Evolutionary conservation across 2,888 invertebrate genomes (phyloP).

Genomic region (Athripsodes cinereus): DNA sequence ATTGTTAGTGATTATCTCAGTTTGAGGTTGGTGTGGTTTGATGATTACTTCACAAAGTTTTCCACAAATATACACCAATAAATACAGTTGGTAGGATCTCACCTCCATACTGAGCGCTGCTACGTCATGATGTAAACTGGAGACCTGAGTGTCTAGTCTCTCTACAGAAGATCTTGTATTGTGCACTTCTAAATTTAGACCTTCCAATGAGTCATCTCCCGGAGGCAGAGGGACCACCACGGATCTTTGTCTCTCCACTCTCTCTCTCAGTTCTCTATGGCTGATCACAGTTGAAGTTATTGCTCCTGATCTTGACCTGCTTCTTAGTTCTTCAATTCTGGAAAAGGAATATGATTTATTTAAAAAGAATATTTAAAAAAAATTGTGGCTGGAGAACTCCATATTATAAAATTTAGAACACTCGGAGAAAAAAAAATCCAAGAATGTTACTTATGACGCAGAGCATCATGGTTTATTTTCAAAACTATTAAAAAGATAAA

Average conservation of each 20-base stretch:
- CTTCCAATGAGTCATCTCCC: constrained; percentile 55
- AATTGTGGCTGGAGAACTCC: no score
- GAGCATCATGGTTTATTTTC: no score
- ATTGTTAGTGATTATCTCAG: constrained; percentile 10
- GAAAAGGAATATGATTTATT: neutral
- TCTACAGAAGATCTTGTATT: constrained; percentile 57
- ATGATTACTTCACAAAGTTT: constrained; percentile 27
- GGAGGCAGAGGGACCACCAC: constrained; percentile 51
- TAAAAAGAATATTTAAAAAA: no score
- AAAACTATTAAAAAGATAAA: no score
- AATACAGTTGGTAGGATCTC: no score
- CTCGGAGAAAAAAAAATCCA: no score
- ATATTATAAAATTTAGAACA: no score
- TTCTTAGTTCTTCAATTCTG: constrained; percentile 30
- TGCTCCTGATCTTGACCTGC: constrained; percentile 16
- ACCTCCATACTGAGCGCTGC: constrained; percentile 79
- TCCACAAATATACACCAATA: constrained; percentile 1
- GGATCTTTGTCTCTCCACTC: constrained; percentile 63
- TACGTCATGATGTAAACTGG: constrained; percentile 78
- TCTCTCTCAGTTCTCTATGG: constrained; percentile 52
- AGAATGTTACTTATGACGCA: no score
- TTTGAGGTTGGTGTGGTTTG: constrained; percentile 14
- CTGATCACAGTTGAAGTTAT: constrained; percentile 30
- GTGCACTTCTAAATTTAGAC: constrained; percentile 53
- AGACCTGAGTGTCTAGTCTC: constrained; percentile 74